Conservation (phyloP, 2,888 invertebrate genomes). For the Drosophila yooni region DNA sequence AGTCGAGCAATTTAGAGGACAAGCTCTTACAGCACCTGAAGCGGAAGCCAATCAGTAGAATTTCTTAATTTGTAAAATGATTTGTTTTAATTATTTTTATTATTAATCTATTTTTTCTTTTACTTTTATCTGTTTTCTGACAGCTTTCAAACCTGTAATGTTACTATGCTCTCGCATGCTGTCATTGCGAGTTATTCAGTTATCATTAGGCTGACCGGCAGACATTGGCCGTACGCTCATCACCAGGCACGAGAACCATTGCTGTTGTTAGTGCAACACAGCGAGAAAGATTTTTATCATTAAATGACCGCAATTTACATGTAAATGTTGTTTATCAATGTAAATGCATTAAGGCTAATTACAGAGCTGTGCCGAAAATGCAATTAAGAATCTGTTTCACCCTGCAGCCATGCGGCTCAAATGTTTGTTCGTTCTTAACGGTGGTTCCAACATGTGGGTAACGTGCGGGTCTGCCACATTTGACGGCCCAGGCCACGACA, state of each 20-base stretch:
- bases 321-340: constrained; percentile 79
- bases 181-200: constrained; percentile 60
- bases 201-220: constrained; percentile 36
- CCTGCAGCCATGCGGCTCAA: constrained; percentile 54
- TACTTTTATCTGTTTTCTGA: background rate
- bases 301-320: constrained; percentile 78
- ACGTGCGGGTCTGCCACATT: constrained; percentile 65
- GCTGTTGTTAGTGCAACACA: background rate
- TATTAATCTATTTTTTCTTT: background rate
- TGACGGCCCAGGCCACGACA: constrained; percentile 44
- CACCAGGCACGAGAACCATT: constrained; percentile 62
- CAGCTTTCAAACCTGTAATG: background rate
- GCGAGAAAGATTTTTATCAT: constrained; percentile 61
- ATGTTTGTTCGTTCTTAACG: constrained; percentile 47
- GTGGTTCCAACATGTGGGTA: constrained; percentile 38
- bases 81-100: background rate
- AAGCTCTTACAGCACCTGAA: background rate
- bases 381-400: constrained; percentile 74
- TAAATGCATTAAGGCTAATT: constrained; percentile 78
- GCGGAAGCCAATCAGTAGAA: background rate
- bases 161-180: constrained; percentile 16
- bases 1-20: constrained; percentile 61
- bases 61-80: background rate
- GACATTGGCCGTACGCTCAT: constrained; percentile 49
- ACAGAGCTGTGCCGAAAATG: constrained; percentile 67